Base-by-base conservation (phyloP, 1,140 invertebrate species). In the Physella acuta region DNA sequence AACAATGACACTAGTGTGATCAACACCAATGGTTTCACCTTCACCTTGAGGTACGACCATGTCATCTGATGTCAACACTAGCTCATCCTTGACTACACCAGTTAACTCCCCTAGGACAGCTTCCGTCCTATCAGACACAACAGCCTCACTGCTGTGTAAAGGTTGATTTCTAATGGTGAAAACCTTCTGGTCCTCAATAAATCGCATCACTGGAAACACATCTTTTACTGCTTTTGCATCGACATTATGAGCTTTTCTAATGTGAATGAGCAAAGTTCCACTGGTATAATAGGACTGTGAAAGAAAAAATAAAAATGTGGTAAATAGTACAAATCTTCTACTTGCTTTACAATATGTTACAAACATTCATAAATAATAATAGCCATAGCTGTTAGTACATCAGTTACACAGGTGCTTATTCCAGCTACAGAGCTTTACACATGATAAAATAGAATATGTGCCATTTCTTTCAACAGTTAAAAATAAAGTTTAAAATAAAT, bases 171-270 rank as follows among this genome's bases (percentile, higher is more conserved):
- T 53, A 28, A 68, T 60, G 1, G 66, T 68, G 56, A 68, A 68
- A 0, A 68, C 66, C 30, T 68, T 68, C 39, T 68, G 66, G 30
- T 68, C 66, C 30, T 68, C 66, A 16, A 68, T 60, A n/a, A 30
- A 49, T 8, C 20, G 39, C 14, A 33, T 26, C 1, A 59, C 56
- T 1, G 66, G 66, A 36, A 68, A 68, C 1, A 68, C 66, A 0
- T 68, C 66, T 37, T 68, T 68, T 26, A 68, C 66, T 33, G 53
- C 30, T 36, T 68, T 68, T 2, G 66, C 66, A 49, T 58, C 56
- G 4, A 68, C 34, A 55, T 68, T 68, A 56, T 68, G 66, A n/a
- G 39, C 55, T 24, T 68, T 68, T 39, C 66, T 33, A 60, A 68
- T 68, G 56, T 68, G 66, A 16, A 68, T 24, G n/a, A 68, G 33